phyloP scores from a whole-genome alignment of 2,888 invertebrate species.

The Lamproptera curius region DNA sequence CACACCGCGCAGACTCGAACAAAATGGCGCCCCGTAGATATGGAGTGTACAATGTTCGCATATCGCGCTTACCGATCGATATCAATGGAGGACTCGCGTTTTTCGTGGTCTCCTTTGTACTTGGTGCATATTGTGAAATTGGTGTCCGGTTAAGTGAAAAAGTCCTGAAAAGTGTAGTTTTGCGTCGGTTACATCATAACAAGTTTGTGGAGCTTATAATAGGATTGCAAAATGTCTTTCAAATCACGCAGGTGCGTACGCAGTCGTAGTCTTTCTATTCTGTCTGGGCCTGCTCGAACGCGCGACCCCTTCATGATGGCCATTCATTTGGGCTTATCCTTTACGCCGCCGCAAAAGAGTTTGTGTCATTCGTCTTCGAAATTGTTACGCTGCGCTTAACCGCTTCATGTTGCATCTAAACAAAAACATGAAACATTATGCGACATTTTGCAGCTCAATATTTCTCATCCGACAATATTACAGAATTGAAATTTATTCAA shows the following conservation, averaged over 20 bases:
- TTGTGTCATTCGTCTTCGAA: conserved; percentile 70
- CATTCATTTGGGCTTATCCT: conserved; percentile 77
- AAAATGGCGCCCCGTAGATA: conserved; percentile 81
- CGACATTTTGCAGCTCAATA: conserved; percentile 25
- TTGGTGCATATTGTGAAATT: conserved; percentile 59
- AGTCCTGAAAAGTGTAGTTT: conserved; percentile 70
- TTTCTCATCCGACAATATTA: conserved; percentile 18
- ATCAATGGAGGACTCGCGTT: conserved; percentile 75
- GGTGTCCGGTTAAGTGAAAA: conserved; percentile 61
- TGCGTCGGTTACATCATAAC: conserved; percentile 73
- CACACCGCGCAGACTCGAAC: conserved; percentile 83
- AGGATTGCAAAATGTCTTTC: conserved; percentile 71
- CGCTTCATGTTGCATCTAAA: conserved; percentile 60
- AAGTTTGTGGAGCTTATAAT: conserved; percentile 60
- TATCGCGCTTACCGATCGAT: conserved; percentile 81
- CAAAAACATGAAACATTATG: conserved; percentile 54
- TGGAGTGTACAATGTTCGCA: conserved; percentile 67
- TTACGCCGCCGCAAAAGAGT: conserved; percentile 77
- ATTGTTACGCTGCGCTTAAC: conserved; percentile 53
- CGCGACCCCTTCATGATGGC: conserved; percentile 77
- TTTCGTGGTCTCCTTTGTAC: conserved; percentile 69
- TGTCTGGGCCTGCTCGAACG: conserved; percentile 93
- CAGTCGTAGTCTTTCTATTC: conserved; percentile 92
- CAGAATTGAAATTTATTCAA: background rate
- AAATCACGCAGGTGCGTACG: conserved; percentile 96